These are phyloP conservation scores for Thera britannica DNA, from an alignment of 2,888 invertebrate species.

Conservation along the genomic window DNA sequence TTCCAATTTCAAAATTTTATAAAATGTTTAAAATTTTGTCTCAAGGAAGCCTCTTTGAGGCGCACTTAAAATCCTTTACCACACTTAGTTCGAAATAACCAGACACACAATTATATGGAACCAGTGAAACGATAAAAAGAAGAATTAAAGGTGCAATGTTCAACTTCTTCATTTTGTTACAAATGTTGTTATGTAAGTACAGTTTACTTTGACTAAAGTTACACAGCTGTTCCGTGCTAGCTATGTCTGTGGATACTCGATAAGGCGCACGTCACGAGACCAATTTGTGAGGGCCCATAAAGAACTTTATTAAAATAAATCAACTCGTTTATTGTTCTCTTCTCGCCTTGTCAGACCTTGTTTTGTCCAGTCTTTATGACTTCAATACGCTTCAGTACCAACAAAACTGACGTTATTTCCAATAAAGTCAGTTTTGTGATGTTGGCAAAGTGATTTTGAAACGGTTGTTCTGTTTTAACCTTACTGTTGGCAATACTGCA, in stretches of 20 bases:
- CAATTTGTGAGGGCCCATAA: slow-evolving; percentile 81
- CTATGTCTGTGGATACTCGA: slow-evolving; percentile 59
- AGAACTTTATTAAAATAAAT: slow-evolving; percentile 84
- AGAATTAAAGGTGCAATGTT: too few species aligned
- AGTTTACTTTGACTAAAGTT: background rate
- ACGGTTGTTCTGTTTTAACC: background rate
- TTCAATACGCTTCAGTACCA: slow-evolving; percentile 38
- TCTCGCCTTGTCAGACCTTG: slow-evolving; percentile 73
- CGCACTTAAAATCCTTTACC: too few species aligned
- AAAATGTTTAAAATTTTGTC: too few species aligned
- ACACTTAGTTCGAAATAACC: too few species aligned
- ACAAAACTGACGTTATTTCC: slow-evolving; percentile 3
- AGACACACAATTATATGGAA: too few species aligned
- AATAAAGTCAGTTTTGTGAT: slow-evolving; percentile 21
- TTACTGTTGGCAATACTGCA: background rate
- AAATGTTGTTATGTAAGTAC: background rate
- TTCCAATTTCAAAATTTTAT: too few species aligned
- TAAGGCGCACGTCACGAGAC: slow-evolving; percentile 74
- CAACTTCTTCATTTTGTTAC: too few species aligned
- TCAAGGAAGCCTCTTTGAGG: too few species aligned
- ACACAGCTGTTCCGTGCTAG: slow-evolving; percentile 6
- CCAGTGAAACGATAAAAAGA: too few species aligned
- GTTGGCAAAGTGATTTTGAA: slow-evolving; percentile 19
- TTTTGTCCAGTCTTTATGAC: slow-evolving; percentile 52
- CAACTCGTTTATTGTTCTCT: slow-evolving; percentile 80